Conservation (phyloP, 23 tunicate genomes). For the Ciona savignyi region DNA sequence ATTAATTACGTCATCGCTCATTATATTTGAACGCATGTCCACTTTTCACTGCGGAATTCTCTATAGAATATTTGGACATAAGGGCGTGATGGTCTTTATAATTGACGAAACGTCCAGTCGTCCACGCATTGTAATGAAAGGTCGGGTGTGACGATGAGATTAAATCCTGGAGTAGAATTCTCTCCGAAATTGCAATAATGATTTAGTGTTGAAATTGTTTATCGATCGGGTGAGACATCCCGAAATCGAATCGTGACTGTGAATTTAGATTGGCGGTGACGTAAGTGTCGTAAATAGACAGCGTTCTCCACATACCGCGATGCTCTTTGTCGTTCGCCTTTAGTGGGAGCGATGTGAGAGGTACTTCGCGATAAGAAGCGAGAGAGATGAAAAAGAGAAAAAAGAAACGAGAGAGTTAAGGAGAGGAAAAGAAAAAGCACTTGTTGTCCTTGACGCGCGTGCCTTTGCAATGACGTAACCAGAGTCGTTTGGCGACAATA, state of each 20-base stretch:
- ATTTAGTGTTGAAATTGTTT: background rate
- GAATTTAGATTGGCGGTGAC: conserved; percentile 3
- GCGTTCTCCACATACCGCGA: conserved; percentile 15
- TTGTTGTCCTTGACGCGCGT: conserved; percentile 2
- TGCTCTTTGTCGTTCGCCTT: conserved; percentile 3
- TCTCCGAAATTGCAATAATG: background rate
- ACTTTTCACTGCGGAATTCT: no score
- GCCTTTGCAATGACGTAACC: conserved; percentile 10
- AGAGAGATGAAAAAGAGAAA: background rate
- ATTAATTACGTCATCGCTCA: no score
- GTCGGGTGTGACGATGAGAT: no score
- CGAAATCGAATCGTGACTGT: background rate
- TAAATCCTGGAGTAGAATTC: no score
- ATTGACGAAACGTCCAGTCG: no score
- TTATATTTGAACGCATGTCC: no score
- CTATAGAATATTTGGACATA: no score
- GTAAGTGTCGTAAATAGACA: conserved; percentile 7
- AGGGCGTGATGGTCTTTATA: no score
- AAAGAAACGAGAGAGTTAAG: background rate
- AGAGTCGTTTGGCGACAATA: conserved; percentile 13
- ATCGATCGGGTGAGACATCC: background rate
- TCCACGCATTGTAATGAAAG: no score
- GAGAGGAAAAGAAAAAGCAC: conserved; percentile 3
- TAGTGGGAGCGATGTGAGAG: background rate
- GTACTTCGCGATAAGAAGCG: conserved; percentile 1